Conservation (phyloP, 2,113 vertebrate genomes). For the Nothocercus julius region DNA sequence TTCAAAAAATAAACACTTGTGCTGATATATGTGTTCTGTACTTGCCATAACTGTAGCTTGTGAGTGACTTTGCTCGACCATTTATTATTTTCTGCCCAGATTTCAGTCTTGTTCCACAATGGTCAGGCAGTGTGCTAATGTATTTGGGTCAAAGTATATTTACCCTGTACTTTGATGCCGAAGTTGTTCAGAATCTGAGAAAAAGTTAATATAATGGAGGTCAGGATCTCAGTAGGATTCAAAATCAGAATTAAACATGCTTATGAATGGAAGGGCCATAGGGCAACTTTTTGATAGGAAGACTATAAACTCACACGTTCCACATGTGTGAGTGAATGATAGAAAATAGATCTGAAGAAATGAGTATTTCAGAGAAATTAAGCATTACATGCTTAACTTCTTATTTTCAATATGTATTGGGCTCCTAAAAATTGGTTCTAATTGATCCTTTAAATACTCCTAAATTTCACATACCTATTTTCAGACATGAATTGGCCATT, state of each 20-base stretch:
- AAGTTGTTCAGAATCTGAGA: neutral
- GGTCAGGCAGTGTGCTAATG: neutral
- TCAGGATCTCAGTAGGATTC: neutral
- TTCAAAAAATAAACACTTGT: neutral
- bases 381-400: neutral
- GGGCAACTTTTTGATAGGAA: neutral
- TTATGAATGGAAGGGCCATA: neutral
- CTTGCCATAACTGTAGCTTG: neutral
- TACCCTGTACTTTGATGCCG: neutral
- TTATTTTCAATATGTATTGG: neutral
- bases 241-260: neutral
- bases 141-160: neutral
- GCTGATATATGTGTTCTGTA: neutral
- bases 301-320: neutral
- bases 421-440: neutral
- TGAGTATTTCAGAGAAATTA: neutral
- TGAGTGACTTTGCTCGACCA: neutral
- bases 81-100: conserved; percentile 16
- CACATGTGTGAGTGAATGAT: neutral
- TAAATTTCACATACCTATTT: neutral
- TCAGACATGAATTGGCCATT: neutral
- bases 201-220: neutral
- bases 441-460: neutral
- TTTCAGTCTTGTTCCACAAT: neutral
- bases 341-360: neutral